Conservation (phyloP, 2,797 vertebrate species). For the Caiman crocodilus region DNA sequence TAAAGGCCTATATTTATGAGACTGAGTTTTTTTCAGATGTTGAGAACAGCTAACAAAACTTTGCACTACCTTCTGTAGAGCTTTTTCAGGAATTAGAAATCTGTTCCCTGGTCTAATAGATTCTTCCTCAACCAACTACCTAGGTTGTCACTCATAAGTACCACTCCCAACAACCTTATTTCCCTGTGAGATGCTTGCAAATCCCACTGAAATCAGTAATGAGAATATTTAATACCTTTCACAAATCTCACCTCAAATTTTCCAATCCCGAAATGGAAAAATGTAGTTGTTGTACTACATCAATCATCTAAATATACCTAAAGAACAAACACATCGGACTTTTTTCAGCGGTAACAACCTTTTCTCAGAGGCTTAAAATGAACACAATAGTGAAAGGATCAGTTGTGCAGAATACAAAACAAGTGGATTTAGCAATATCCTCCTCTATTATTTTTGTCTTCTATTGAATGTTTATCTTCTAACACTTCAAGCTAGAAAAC, state of each 20-base stretch:
- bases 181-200: accelerated
- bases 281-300: not conserved
- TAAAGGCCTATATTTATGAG: no score
- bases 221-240: not conserved
- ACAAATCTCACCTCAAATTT: conserved; percentile 7
- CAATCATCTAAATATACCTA: conserved; percentile 26
- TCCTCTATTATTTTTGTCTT: conserved; percentile 3
- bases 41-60: not conserved
- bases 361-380: conserved; percentile 18
- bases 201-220: not conserved
- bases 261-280: conserved; percentile 13
- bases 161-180: not conserved
- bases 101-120: not conserved
- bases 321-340: not conserved
- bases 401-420: conserved; percentile 19
- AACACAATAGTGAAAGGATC: not conserved
- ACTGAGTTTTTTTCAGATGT: no score
- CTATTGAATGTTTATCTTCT: not conserved
- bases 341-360: conserved; percentile 31
- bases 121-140: not conserved
- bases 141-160: not conserved
- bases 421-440: not conserved
- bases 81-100: not conserved
- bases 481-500: not conserved
- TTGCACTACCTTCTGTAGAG: not conserved